Conservation (phyloP, 1,140 invertebrate genomes). For the Aphidius gifuensis region DNA sequence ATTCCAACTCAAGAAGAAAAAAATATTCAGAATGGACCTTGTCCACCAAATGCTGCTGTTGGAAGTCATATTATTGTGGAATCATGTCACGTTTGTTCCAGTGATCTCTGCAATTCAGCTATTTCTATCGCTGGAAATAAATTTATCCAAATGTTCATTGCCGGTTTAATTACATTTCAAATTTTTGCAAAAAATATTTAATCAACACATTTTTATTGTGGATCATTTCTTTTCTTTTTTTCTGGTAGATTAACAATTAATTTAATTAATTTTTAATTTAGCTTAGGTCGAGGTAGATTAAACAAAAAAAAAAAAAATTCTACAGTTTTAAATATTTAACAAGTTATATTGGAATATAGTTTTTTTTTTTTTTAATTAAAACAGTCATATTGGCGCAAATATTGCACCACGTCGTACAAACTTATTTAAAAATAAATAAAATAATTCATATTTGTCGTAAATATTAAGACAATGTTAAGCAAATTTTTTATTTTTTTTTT, state of each 20-base stretch:
- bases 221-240: too few relatives aligned
- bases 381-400: constrained; percentile 4
- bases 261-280: too few relatives aligned
- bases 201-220: too few relatives aligned
- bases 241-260: too few relatives aligned
- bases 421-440: not conserved
- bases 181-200: too few relatives aligned
- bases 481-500: too few relatives aligned
- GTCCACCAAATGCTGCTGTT: constrained; percentile 46
- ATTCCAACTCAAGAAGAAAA: constrained; percentile 54
- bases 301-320: too few relatives aligned
- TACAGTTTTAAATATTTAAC: too few relatives aligned
- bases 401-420: constrained; percentile 9
- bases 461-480: not conserved
- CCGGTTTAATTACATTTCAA: not conserved
- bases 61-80: constrained; percentile 55
- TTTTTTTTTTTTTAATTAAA: too few relatives aligned
- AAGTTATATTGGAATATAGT: not conserved
- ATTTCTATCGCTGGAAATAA: constrained; percentile 32
- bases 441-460: not conserved
- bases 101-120: constrained; percentile 58
- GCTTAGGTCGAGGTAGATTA: too few relatives aligned
- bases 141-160: constrained; percentile 15
- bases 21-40: constrained; percentile 54
- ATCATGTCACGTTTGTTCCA: constrained; percentile 56